A percentile compares a stretch with the other conserved stretches of the same genome.
Evolutionary conservation across 2,797 vertebrate genomes (phyloP).

Genomic region (Melanotaenia trifasciata): DNA sequence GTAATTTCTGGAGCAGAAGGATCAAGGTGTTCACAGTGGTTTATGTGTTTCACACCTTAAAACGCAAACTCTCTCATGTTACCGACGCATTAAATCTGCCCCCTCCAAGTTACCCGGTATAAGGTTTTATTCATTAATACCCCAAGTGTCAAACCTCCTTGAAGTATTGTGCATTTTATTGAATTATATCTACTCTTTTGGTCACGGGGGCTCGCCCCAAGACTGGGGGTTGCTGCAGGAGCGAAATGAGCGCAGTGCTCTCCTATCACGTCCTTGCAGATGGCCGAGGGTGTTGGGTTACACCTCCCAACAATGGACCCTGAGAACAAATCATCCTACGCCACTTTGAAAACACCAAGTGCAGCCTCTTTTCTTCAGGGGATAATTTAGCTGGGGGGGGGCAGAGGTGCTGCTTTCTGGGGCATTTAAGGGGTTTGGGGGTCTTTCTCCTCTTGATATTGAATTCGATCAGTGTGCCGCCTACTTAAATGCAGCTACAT

Average conservation of each 20-base stretch:
- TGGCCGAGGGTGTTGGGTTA: constrained; percentile 79
- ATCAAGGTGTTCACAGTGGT: background rate
- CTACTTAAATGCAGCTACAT: constrained; percentile 48
- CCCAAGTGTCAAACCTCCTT: constrained; percentile 30
- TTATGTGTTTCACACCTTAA: constrained; percentile 13
- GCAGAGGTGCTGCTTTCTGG: constrained; percentile 14
- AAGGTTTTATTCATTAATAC: constrained; percentile 57
- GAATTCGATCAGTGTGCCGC: constrained; percentile 71
- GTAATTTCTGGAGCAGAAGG: background rate
- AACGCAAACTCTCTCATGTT: constrained; percentile 35
- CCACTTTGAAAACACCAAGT: constrained; percentile 56
- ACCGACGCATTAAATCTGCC: constrained; percentile 38
- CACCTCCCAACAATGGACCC: constrained; percentile 72
- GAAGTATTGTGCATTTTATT: constrained; percentile 69
- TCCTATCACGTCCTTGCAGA: constrained; percentile 82
- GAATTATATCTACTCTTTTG: constrained; percentile 61
- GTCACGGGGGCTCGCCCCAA: constrained; percentile 33
- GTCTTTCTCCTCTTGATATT: constrained; percentile 48
- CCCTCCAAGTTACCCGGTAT: constrained; percentile 54
- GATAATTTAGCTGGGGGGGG: constrained; percentile 43
- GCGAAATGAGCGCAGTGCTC: constrained; percentile 69
- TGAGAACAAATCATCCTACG: constrained; percentile 79
- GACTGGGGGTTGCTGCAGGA: constrained; percentile 47
- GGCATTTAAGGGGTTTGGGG: constrained; percentile 18
- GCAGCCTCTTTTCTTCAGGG: constrained; percentile 60